Evolutionary conservation across 2,113 vertebrate genomes (phyloP).

Genomic region (Neogobius melanostomus): DNA sequence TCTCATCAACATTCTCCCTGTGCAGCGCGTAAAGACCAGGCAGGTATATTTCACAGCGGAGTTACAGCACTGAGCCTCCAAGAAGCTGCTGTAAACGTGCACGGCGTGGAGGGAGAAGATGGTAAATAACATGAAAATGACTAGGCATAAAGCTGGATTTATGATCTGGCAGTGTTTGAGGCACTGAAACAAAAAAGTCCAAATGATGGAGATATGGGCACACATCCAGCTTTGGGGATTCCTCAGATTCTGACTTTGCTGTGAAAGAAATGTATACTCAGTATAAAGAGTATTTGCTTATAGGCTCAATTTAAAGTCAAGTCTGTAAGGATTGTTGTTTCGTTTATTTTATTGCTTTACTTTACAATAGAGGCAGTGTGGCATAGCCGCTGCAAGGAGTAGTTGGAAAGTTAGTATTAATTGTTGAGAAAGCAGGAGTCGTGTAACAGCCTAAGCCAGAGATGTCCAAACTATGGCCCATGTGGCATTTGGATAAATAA

Average conservation of each 20-base stretch:
- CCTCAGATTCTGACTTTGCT: not conserved
- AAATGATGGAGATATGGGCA: not conserved
- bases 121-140: constrained; percentile 24
- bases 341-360: too few species aligned
- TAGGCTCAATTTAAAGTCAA: too few species aligned
- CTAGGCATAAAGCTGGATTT: constrained; percentile 1
- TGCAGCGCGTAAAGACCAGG: constrained; percentile 17
- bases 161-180: not conserved
- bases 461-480: too few species aligned
- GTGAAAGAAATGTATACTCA: not conserved
- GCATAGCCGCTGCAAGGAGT: too few species aligned
- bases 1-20: constrained; percentile 47
- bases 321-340: too few species aligned
- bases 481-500: too few species aligned
- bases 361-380: too few species aligned
- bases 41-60: constrained; percentile 16
- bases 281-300: too few species aligned
- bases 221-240: not conserved
- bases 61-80: constrained; percentile 2
- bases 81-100: constrained; percentile 28
- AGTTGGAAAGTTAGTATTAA: too few species aligned
- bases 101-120: constrained; percentile 3
- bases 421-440: too few species aligned
- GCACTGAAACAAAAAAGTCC: not conserved
- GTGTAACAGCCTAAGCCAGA: too few species aligned